phyloP scores from a whole-genome alignment of 2,113 vertebrate genomes.

The Lycocorax pyrrhopterus region DNA sequence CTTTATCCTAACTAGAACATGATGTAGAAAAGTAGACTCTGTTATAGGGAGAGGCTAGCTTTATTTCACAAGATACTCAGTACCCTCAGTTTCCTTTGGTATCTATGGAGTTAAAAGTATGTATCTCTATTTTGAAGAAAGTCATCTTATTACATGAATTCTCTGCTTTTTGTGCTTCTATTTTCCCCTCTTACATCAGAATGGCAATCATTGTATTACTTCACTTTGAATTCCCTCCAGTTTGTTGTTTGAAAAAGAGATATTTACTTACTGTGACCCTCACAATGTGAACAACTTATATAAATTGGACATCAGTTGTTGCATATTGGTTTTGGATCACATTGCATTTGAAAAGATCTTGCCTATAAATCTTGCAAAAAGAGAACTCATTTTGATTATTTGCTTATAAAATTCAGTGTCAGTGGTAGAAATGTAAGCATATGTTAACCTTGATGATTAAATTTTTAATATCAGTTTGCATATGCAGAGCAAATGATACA shows the following conservation, averaged over 20 bases:
- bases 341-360: neutral
- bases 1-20: neutral
- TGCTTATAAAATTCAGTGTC: neutral
- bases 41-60: neutral
- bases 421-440: neutral
- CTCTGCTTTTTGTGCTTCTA: neutral
- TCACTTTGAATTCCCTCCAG: neutral
- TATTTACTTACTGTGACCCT: neutral
- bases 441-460: neutral
- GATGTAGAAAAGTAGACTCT: neutral
- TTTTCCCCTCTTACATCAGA: neutral
- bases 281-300: neutral
- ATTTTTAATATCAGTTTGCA: neutral
- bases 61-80: neutral
- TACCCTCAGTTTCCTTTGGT: neutral
- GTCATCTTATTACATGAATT: neutral
- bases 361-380: neutral
- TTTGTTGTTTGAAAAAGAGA: neutral
- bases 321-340: neutral
- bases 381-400: neutral
- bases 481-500: neutral
- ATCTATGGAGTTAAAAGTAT: neutral
- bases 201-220: neutral
- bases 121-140: neutral
- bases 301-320: neutral